phyloP scores from a whole-genome alignment of 1,140 invertebrate genomes.

The Heliothis subflexa region DNA sequence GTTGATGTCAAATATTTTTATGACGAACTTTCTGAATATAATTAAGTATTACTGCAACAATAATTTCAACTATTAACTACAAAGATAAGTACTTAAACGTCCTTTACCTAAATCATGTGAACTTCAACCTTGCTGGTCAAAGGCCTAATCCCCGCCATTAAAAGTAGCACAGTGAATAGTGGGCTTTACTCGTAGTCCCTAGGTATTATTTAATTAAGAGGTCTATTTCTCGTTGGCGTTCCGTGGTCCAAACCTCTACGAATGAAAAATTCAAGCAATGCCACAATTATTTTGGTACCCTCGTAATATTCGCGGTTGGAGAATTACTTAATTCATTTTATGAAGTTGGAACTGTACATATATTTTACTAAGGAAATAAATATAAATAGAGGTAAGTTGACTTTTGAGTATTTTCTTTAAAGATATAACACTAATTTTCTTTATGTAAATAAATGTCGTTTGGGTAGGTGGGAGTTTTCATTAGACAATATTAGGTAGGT shows the following conservation, averaged over 20 bases:
- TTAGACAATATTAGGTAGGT: too few species aligned
- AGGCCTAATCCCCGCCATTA: constrained; percentile 9
- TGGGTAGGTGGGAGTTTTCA: too few species aligned
- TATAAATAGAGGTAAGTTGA: background rate
- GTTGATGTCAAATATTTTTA: background rate
- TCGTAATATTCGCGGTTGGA: background rate
- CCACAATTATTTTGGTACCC: background rate
- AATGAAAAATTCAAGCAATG: constrained; percentile 42
- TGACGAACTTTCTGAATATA: background rate
- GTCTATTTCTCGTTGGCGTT: constrained; percentile 29
- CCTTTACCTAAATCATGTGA: background rate
- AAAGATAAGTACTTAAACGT: background rate
- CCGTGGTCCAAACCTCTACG: background rate
- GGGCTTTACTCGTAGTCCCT: constrained; percentile 13
- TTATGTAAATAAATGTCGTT: too few species aligned
- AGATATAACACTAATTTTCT: too few species aligned
- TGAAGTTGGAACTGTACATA: constrained; percentile 10
- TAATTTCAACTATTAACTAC: background rate
- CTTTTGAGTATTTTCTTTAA: too few species aligned
- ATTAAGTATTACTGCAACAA: too few species aligned
- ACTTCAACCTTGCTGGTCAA: constrained; percentile 2
- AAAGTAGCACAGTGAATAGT: background rate
- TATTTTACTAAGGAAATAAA: background rate
- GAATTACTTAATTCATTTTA: constrained; percentile 22
- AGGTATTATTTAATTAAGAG: constrained; percentile 23